phyloP scores from a whole-genome alignment of 2,797 vertebrate genomes.

The Tinamus major region DNA sequence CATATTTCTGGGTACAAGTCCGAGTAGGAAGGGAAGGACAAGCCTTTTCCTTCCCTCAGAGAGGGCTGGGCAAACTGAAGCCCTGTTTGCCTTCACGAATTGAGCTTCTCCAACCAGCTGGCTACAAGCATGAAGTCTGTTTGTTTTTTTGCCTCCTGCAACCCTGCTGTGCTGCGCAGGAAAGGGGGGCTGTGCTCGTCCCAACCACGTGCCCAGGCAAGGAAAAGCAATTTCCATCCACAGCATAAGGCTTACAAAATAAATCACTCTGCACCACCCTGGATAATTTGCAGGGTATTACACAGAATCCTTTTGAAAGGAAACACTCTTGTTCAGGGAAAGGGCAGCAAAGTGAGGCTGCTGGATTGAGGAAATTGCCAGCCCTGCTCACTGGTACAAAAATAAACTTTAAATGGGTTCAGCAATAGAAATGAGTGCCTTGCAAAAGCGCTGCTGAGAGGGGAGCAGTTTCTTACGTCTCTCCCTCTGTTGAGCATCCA shows the following conservation, averaged over 20 bases:
- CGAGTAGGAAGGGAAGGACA: neutral
- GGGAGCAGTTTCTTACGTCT: neutral
- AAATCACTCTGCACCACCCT: constrained; percentile 60
- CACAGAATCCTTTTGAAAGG: constrained; percentile 61
- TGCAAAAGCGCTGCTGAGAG: neutral
- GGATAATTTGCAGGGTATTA: constrained; percentile 73
- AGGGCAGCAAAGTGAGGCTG: constrained; percentile 10
- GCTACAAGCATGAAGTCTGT: neutral
- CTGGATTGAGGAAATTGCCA: constrained; percentile 35
- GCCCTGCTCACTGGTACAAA: constrained; percentile 17
- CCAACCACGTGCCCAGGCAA: accelerated
- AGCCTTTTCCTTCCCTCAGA: neutral
- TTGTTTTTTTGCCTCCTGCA: neutral
- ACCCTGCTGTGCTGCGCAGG: neutral
- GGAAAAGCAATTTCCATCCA: constrained; percentile 69
- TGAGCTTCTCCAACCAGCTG: neutral
- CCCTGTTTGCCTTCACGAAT: neutral
- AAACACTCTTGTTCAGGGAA: neutral
- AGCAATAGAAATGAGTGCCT: neutral
- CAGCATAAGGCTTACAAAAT: constrained; percentile 52
- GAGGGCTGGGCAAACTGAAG: neutral
- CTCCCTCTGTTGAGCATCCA: neutral
- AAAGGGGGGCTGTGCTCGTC: accelerated
- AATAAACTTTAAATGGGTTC: constrained; percentile 53
- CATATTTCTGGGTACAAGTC: neutral